phyloP scores from a whole-genome alignment of 2,888 invertebrate genomes.

The Phengaris alcon region DNA sequence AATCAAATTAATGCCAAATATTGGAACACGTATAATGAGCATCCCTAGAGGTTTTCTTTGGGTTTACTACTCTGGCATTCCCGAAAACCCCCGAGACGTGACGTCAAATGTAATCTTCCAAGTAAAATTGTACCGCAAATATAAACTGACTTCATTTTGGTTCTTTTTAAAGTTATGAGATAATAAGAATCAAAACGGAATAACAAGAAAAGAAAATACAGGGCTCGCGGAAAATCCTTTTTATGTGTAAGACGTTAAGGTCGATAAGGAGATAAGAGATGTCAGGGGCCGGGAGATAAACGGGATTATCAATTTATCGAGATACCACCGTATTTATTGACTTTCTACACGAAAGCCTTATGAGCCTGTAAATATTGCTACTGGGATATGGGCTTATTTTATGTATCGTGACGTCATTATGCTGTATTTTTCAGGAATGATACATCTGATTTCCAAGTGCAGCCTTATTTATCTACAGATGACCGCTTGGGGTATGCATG shows the following conservation, averaged over 20 bases:
- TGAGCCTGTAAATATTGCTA: conserved; percentile 14
- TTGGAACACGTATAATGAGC: not conserved
- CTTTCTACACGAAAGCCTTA: conserved; percentile 27
- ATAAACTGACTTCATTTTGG: not conserved
- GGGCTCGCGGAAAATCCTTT: not conserved
- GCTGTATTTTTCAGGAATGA: not conserved
- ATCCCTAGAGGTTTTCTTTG: not conserved
- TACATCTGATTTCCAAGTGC: not conserved
- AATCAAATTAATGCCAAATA: not conserved
- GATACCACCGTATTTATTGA: conserved; percentile 28
- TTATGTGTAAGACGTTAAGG: conserved; percentile 12
- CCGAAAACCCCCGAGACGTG: conserved; percentile 1
- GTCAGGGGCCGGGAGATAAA: conserved; percentile 28
- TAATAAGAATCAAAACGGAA: conserved; percentile 20
- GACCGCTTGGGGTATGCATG: no score
- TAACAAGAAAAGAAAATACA: conserved; percentile 3
- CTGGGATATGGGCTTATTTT: conserved; percentile 1
- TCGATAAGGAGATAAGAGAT: conserved; percentile 16
- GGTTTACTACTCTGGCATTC: not conserved
- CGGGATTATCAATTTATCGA: conserved; percentile 31
- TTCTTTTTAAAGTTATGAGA: conserved; percentile 18
- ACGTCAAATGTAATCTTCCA: not conserved
- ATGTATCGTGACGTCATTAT: not conserved
- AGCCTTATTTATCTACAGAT: not conserved
- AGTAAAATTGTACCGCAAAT: not conserved